Evolutionary conservation across 1,140 invertebrate genomes (phyloP).

Genomic region (Coenobita brevimanus): DNA sequence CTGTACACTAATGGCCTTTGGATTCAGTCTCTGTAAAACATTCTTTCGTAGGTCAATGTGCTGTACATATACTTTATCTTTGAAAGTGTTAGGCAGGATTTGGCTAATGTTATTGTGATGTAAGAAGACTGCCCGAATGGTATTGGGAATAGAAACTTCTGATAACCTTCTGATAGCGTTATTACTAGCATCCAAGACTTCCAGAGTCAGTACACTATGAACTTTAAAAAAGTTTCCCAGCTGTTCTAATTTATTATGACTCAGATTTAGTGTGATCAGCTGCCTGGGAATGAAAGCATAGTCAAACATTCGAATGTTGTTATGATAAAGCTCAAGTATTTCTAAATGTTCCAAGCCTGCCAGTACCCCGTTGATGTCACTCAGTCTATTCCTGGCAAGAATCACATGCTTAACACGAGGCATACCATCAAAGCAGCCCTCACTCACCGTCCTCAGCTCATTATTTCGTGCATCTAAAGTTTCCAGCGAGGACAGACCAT

Average conservation of each 20-base stretch:
- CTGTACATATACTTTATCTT: conserved; percentile 86
- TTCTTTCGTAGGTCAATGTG: conserved; percentile 92
- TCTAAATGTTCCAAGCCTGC: conserved; percentile 87
- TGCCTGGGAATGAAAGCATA: conserved; percentile 92
- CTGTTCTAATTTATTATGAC: conserved; percentile 75
- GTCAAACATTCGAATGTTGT: conserved; percentile 90
- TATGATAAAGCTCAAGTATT: conserved; percentile 91
- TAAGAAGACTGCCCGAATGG: conserved; percentile 88
- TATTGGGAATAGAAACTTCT: conserved; percentile 88
- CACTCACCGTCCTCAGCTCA: conserved; percentile 75
- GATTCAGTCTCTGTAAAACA: conserved; percentile 81
- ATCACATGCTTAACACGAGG: conserved; percentile 88
- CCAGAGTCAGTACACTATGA: conserved; percentile 81
- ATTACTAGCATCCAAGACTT: conserved; percentile 88
- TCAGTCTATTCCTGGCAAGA: conserved; percentile 90
- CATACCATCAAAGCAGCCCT: conserved; percentile 86
- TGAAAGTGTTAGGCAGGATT: conserved; percentile 87
- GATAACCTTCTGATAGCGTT: conserved; percentile 87
- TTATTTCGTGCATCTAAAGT: conserved; percentile 83
- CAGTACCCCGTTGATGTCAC: conserved; percentile 87
- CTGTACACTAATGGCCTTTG: conserved; percentile 84
- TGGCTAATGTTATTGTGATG: conserved; percentile 89
- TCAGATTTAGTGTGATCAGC: conserved; percentile 91
- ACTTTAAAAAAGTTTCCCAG: conserved; percentile 87
- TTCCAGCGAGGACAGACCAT: conserved; percentile 74